Percentiles rank a stretch among this genome's conserved stretches.
Conservation (phyloP, 2,797 vertebrate genomes). For the Hypotaenidia okinawae region DNA sequence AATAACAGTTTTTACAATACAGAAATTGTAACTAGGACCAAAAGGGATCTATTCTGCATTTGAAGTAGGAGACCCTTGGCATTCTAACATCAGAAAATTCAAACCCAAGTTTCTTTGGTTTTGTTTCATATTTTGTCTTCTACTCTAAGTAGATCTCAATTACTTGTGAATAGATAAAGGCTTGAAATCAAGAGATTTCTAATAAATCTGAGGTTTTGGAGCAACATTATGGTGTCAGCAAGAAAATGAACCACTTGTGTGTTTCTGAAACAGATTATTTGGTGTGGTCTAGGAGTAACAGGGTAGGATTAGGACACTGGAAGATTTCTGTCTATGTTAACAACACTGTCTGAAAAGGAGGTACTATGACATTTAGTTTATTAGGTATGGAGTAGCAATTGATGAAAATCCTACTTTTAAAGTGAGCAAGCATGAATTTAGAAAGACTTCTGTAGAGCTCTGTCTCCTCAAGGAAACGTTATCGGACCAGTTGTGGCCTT, state of each 20-base stretch:
- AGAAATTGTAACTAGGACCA: background rate
- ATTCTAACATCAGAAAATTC: background rate
- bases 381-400: background rate
- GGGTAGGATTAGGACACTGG: background rate
- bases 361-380: background rate
- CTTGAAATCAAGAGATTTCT: background rate
- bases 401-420: background rate
- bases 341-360: background rate
- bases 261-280: background rate
- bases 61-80: background rate
- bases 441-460: background rate
- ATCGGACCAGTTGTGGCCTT: background rate
- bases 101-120: background rate
- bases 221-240: background rate
- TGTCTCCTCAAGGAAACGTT: background rate
- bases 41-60: background rate
- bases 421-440: background rate
- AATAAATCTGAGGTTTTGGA: background rate
- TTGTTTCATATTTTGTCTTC: background rate
- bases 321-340: background rate
- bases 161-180: background rate
- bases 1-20: background rate
- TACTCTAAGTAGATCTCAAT: background rate
- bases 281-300: background rate
- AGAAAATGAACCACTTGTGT: background rate